A percentile compares a stretch with the other conserved stretches of the same genome.
phyloP scores from a whole-genome alignment of 1,140 invertebrate genomes.

The Aphaenogaster rudis region DNA sequence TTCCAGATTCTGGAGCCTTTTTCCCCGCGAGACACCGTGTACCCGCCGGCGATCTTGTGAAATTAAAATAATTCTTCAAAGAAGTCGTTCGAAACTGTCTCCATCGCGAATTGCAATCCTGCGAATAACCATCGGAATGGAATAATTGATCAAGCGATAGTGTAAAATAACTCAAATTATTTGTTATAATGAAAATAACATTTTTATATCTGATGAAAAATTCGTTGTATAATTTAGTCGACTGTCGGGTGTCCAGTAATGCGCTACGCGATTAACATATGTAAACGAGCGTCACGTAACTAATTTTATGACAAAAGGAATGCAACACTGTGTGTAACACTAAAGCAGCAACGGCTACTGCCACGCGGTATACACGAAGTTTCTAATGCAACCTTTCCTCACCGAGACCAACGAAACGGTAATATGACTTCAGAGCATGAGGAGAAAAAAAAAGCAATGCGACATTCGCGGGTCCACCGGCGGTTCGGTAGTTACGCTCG shows the following conservation, averaged over 20 bases:
- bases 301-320: conserved; percentile 65
- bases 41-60: not conserved
- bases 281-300: conserved; percentile 55
- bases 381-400: conserved; percentile 20
- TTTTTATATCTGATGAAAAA: conserved; percentile 11
- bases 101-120: not conserved
- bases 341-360: conserved; percentile 17
- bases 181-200: not conserved
- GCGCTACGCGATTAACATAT: conserved; percentile 56
- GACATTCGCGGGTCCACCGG: conserved; percentile 18
- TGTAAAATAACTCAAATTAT: not conserved
- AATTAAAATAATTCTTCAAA: conserved; percentile 56
- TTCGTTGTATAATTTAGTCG: conserved; percentile 6
- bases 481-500: conserved; percentile 39
- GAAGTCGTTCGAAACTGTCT: not conserved
- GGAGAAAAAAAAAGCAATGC: conserved; percentile 30
- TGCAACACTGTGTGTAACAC: not conserved
- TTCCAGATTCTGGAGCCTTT: conserved; percentile 14
- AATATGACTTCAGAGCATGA: conserved; percentile 42
- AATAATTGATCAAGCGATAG: not conserved
- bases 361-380: conserved; percentile 30
- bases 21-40: conserved; percentile 8
- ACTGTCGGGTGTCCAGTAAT: conserved; percentile 29
- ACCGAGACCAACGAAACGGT: conserved; percentile 42
- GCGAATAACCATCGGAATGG: not conserved